These are phyloP conservation scores for Agrotis ipsilon DNA, from an alignment of 2,888 invertebrate species.

Conservation along the genomic window DNA sequence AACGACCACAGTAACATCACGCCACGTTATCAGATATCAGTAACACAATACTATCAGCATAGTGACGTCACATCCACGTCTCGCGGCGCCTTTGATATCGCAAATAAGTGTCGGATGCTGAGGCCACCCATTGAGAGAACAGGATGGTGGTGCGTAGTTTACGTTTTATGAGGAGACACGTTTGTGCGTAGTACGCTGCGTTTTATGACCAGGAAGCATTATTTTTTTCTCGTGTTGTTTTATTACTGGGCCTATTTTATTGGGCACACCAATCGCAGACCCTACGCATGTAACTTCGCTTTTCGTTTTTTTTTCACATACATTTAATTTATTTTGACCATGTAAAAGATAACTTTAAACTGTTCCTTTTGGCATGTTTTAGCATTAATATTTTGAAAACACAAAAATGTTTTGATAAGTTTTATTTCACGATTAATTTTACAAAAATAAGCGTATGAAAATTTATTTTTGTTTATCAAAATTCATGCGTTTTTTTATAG, in stretches of 20 bases:
- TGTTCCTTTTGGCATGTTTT: not conserved
- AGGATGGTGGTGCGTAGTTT: not conserved
- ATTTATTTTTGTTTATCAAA: not conserved
- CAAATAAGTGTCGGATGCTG: not conserved
- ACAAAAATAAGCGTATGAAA: not conserved
- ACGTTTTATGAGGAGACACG: slow-evolving; percentile 1
- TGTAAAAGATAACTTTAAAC: not conserved
- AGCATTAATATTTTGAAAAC: not conserved
- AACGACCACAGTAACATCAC: not conserved
- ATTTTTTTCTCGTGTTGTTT: too few relatives aligned
- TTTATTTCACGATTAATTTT: not conserved
- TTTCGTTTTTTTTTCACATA: too few relatives aligned
- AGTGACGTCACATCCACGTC: not conserved
- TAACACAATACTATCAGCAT: slow-evolving; percentile 14
- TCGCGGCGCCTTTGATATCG: slow-evolving; percentile 26
- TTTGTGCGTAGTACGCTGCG: too few relatives aligned
- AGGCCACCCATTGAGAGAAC: slow-evolving; percentile 19
- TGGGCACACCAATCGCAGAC: too few relatives aligned
- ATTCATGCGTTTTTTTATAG: not conserved
- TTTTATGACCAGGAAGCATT: too few relatives aligned
- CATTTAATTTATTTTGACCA: too few relatives aligned
- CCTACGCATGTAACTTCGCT: too few relatives aligned
- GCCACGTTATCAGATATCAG: slow-evolving; percentile 7
- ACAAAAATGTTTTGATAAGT: too few relatives aligned
- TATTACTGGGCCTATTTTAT: too few relatives aligned